Evolutionary conservation across 2,888 invertebrate species (phyloP), one percentile per base, ranked within the genome.

Genomic region (Ophion ellenae): DNA sequence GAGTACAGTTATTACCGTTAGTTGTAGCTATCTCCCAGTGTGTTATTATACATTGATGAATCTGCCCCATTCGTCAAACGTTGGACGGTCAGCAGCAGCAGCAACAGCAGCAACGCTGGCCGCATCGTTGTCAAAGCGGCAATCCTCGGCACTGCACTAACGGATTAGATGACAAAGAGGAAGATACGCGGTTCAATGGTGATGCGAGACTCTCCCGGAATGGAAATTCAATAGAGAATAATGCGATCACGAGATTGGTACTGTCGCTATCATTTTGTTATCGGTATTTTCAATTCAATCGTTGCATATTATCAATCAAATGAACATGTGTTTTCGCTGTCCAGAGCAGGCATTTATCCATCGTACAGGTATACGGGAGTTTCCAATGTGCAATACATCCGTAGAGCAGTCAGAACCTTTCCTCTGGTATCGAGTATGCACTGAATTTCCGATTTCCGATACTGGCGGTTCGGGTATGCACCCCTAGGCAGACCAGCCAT

Each of bases 381-480:
- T 57, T 45, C 9, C 57, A 71, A 67, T 66, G 24, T 20, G 57
- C 24, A 57, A 64, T 81, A 45, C 57, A 66, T 66, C 79, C 71
- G 0, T 64, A n/a, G 53, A 63, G 11, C 53, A 64, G 74, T 70
- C 74, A 36, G 11, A 80, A 47, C 40, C 75, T 83, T 81, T 74
- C 81, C 81, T 85, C 75, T 40, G 32, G 20, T 61, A 73, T 80
- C 71, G 28, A 57, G 70, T 76, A 66, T 73, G 67, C 85, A 67
- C 66, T 79, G 76, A 80, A 85, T 80, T 83, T 83, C 82, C 69
- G 81, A 67, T 81, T 83, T 83, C 81, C 83, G 83, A 81, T 86
- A 83, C 78, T 66, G 70, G 7, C 70, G 70, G 70, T 78, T 77
- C 83, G 74, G 75, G 74, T 74, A 64, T 73, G 73, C 47, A 63